These are phyloP conservation scores for Orius laevigatus DNA, from an alignment of 1,140 invertebrate genomes.

Conservation along the genomic window DNA sequence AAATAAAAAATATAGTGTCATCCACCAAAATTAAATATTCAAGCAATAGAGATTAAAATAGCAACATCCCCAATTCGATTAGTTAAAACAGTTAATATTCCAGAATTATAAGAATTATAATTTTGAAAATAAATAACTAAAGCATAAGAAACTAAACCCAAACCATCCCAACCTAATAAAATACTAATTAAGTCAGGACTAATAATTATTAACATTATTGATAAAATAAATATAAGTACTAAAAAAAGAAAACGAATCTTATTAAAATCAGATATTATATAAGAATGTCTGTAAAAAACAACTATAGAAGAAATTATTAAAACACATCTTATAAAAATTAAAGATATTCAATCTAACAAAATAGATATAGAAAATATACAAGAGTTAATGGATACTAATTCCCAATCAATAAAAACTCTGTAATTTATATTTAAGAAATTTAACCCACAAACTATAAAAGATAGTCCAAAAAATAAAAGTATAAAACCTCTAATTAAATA, in stretches of 20 bases:
- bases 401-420: constrained; percentile 32
- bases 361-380: constrained; percentile 32
- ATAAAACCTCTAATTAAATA: constrained; percentile 21
- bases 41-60: too few relatives aligned
- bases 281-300: constrained; percentile 38
- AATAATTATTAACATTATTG: constrained; percentile 50
- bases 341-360: too few relatives aligned
- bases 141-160: constrained; percentile 46
- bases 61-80: too few relatives aligned
- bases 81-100: too few relatives aligned
- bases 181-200: constrained; percentile 46
- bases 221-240: constrained; percentile 44
- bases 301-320: constrained; percentile 43
- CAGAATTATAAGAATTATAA: too few relatives aligned
- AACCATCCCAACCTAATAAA: constrained; percentile 49
- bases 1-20: too few relatives aligned
- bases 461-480: constrained; percentile 22
- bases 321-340: constrained; percentile 39
- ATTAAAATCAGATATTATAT: constrained; percentile 35
- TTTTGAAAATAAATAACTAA: constrained; percentile 49
- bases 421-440: constrained; percentile 31
- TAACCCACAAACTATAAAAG: constrained; percentile 24
- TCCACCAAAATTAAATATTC: constrained; percentile 40
- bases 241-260: constrained; percentile 37
- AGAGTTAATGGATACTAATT: constrained; percentile 31